phyloP scores from a whole-genome alignment of 2,888 invertebrate species.

The Temnothorax rugatulus region DNA sequence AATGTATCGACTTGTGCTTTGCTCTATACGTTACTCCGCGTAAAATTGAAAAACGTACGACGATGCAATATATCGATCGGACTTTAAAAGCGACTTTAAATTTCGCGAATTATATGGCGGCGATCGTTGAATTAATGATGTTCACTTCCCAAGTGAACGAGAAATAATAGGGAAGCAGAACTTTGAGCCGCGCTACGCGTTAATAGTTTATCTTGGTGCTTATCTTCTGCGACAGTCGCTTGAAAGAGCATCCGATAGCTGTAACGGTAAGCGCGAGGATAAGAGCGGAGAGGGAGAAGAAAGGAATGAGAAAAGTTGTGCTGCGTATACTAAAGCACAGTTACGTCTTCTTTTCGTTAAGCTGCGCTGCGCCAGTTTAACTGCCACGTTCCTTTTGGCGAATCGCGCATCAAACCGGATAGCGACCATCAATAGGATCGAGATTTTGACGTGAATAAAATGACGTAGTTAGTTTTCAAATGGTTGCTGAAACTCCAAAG shows the following conservation, averaged over 20 bases:
- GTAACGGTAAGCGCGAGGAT: slow-evolving; percentile 29
- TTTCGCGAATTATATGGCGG: not conserved
- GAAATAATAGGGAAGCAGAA: slow-evolving; percentile 25
- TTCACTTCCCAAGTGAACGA: not conserved
- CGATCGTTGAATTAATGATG: slow-evolving; percentile 10
- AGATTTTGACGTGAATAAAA: slow-evolving; percentile 1
- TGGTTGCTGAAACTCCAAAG: not conserved
- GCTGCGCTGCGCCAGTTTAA: not conserved
- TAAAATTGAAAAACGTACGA: not conserved
- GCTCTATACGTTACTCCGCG: not conserved
- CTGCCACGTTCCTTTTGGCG: not conserved
- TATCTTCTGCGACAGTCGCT: slow-evolving; percentile 34
- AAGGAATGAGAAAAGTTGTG: slow-evolving; percentile 66
- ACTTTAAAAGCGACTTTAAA: not conserved
- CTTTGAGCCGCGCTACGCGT: not conserved
- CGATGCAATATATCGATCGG: not conserved
- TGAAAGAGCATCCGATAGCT: slow-evolving; percentile 36
- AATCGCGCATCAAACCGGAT: not conserved
- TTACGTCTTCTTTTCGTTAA: slow-evolving; percentile 62
- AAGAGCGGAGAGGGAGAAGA: slow-evolving; percentile 51
- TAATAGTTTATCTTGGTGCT: slow-evolving; percentile 50
- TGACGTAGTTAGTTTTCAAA: not conserved
- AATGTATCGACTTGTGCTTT: not conserved
- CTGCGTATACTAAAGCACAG: slow-evolving; percentile 75
- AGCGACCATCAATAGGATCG: not conserved